phyloP scores from a whole-genome alignment of 2,888 invertebrate species.

The Horisme vitalbata region DNA sequence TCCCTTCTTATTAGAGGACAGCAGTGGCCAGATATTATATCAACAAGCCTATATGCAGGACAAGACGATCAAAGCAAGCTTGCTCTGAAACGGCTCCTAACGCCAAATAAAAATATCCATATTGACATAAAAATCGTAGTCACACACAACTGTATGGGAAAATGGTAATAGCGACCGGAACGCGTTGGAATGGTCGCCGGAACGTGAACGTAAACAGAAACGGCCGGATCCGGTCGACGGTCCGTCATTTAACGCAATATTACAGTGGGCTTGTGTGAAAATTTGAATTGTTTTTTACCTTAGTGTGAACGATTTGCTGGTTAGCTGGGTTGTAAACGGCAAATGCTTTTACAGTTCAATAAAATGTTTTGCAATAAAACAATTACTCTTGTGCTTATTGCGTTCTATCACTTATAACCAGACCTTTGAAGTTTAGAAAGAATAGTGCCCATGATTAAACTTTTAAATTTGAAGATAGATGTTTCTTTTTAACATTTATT shows the following conservation, averaged over 20 bases:
- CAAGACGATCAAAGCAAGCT: too few species aligned
- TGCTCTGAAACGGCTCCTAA: too few species aligned
- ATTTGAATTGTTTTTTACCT: conserved; percentile 23
- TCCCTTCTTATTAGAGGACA: too few species aligned
- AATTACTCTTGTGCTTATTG: too few species aligned
- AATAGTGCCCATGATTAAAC: too few species aligned
- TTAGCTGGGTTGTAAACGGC: neutral
- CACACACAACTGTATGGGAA: conserved; percentile 20
- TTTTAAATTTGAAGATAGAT: too few species aligned
- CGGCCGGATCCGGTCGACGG: conserved; percentile 40
- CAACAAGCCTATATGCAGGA: too few species aligned
- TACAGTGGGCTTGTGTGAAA: conserved; percentile 28
- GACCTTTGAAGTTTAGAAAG: too few species aligned
- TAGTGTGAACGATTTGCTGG: conserved; percentile 4
- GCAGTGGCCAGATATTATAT: too few species aligned
- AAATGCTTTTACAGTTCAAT: neutral
- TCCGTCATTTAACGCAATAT: conserved; percentile 39
- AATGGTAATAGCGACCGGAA: conserved; percentile 50
- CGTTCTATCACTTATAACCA: too few species aligned
- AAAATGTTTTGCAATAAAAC: too few species aligned
- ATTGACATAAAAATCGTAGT: conserved; percentile 15
- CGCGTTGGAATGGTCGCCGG: conserved; percentile 33
- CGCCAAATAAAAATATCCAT: neutral
- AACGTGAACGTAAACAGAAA: conserved; percentile 48
- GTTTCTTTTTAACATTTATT: too few species aligned